Base-by-base conservation (phyloP, 2,888 invertebrate genomes). In the Thera obeliscata region DNA sequence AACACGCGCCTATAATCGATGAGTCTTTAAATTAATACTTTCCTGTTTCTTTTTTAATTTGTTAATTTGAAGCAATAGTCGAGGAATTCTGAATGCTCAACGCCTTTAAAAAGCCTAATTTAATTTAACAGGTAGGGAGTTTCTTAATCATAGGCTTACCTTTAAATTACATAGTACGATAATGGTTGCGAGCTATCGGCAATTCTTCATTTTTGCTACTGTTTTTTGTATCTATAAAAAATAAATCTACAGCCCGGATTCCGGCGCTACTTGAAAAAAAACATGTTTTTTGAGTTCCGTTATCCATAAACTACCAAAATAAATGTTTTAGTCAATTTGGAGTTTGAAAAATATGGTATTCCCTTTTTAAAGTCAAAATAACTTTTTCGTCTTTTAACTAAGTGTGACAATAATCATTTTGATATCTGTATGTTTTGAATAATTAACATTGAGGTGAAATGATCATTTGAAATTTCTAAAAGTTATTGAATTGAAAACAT, bases 71-170 rank as follows among this genome's bases (percentile, higher is more conserved):
- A 74, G 81, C 81, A 83, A 82, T 85, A 84, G 77, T 73, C 67
- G 71, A 66, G 87, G 87, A 89, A 90, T 89, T 87, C 65, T 72
- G 56, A 56, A 61, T 61, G 71, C 78, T 35, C 79, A 86, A 86
- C 87, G 87, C 90, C 88, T 89, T 46, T 89, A 90, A 92, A 91
- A 90, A 88, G 89, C 88, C 90, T 93, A 93, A 93, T 93, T 93
- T 93, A 93, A 93, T 93, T 93, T 92, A 92, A 93, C 88, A 92
- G 93, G 93, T 91, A 92, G 92, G 93, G 93, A 90, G 90, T 87
- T 86, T 86, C 89, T 90, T 93, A 93, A 93, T 93, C 88, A 93
- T 90, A 93, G 93, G 87, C 84, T 87, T 88, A 87, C 88, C 79
- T 82, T 83, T 87, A 93, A 93, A 93, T 93, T 92, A 93, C 84